Base-by-base conservation (phyloP, 2,113 vertebrate species). In the Lates calcarifer region DNA sequence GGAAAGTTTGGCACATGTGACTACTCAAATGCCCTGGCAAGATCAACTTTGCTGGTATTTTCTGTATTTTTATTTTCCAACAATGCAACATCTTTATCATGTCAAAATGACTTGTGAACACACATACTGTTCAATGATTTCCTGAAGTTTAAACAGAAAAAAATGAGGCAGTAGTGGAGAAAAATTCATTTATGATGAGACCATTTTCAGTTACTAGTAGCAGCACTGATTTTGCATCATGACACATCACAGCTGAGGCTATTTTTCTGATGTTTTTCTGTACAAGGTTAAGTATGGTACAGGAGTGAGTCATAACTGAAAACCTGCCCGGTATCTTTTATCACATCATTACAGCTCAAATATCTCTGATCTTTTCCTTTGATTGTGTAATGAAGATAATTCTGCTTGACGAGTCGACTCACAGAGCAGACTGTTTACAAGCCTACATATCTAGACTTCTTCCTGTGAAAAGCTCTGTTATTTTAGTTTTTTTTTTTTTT, bases 391-490 rank as follows among this genome's bases (percentile, higher is more conserved):
- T 45, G 6, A 39, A 67, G 17, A 29, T 31, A 45, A 39, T 39
- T 55, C 8, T 67, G 33, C 76, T 17, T 35, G 7, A 33, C 3
- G 26, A 41, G 37, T 63, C 13, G 17, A 43, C 62, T 73, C 55
- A 64, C 28, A 15, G 56, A 60, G 57, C 61, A 67, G 68, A 47
- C 70, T 63, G 69, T 82, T 77, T 85, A 77, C 71, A 68, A 70
- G 49, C 43, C 33, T 24, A 4, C 56, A 72, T 60, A 51, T 60
- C 28, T 28, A 70, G 57, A 70, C 65, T 70, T 74, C 9, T 43
- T 57, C 53, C 39, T 65, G 51, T 58, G 61, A 79, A 65, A 43
- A 13, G 17, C 62, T 79, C n/a, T 68, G 65, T 64, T 83, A 24
- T 83, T 86, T 83, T 13, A 53, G 49, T 78, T 39, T n/a, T n/a